Evolutionary conservation across 1,140 invertebrate genomes (phyloP), one percentile per base, ranked within the genome.

Genomic region (Sitodiplosis mosellana): DNA sequence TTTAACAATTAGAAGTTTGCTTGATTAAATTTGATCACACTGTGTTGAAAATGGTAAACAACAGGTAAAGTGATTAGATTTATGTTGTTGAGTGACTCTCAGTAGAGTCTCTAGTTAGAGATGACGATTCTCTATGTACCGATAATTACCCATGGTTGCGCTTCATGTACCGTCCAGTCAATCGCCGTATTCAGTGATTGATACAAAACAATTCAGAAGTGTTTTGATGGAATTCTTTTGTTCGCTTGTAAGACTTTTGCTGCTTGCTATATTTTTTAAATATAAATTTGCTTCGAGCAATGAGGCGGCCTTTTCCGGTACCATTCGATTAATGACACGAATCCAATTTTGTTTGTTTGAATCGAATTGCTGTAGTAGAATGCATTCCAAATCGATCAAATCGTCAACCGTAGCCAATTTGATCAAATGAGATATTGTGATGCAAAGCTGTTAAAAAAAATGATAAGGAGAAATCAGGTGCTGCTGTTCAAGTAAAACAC

Each of bases 271-370:
- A n/a, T 51, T 36, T n/a, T 46, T 38, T 17, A 63, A 45, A 6
- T 55, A 15, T 1, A 52, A 45, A 2, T 48, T 38, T 46, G 59
- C 63, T 14, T 57, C 55, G 12, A 63, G 52, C 6, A 63, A 51
- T 1, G 61, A 57, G 1, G 58, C 54, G 19, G 61, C 55, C 42
- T 59, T 58, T 48, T 60, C 63, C 2, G 60, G 61, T 7, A 59
- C 46, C 44, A 62, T 56, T 48, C 63, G 59, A 41, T 53, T 57
- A 14, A 55, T 53, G 2, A 66, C 59, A 1, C 60, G 55, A 0
- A 52, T 50, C 61, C 62, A 64, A 20, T 55, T 64, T 41, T 45
- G 49, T 2, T 48, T 54, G 7, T 60, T 50, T 18, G 52, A 48
- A 17, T 64, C 60, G 37, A 57, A 33, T 19, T 45, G 43, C 20